phyloP scores from a whole-genome alignment of 2,797 vertebrate species.

The Anolis apletophallus region DNA sequence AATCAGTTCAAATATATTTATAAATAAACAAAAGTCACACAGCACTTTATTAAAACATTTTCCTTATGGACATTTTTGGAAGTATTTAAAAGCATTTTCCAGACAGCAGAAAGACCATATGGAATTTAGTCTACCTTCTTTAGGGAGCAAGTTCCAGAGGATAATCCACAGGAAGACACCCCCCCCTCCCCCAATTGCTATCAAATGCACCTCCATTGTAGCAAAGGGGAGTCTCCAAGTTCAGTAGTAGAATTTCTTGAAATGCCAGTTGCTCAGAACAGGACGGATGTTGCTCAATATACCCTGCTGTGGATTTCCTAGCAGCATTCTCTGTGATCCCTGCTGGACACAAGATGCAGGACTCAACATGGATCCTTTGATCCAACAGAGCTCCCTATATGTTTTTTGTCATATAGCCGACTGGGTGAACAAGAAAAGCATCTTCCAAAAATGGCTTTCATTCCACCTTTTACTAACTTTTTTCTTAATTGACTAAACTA shows the following conservation, averaged over 20 bases:
- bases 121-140: no score
- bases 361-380: not conserved
- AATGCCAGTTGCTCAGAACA: not conserved
- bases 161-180: no score
- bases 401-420: not conserved
- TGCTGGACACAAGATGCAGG: not conserved
- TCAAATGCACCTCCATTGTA: not conserved
- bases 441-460: not conserved
- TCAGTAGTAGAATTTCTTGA: constrained; percentile 7
- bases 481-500: not conserved
- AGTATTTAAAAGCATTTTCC: no score
- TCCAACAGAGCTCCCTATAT: not conserved
- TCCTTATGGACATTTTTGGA: no score
- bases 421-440: not conserved
- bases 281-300: no score
- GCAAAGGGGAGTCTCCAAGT: not conserved
- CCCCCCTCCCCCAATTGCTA: no score
- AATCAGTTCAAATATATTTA: no score
- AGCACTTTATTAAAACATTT: no score
- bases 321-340: not conserved
- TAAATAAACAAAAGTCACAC: no score
- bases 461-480: not conserved
- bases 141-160: no score
- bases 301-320: not conserved
- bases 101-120: no score